phyloP scores from a whole-genome alignment of 2,888 invertebrate species.

The Heliconius charithonia region DNA sequence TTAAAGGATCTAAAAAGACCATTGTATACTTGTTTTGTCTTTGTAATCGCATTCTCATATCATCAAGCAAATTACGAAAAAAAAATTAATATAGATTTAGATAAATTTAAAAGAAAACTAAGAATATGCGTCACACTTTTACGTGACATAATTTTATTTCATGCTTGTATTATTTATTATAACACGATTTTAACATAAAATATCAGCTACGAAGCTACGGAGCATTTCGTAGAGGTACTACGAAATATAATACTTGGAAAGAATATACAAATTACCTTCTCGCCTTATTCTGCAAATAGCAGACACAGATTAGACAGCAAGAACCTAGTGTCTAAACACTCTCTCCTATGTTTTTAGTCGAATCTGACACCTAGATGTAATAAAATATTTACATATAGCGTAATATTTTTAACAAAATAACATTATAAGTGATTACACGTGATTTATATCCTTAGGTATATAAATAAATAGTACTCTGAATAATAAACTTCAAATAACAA shows the following conservation, averaged over 20 bases:
- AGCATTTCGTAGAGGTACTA: background rate
- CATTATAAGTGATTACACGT: background rate
- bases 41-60: no score
- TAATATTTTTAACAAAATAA: background rate
- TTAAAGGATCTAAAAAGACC: no score
- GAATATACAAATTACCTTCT: background rate
- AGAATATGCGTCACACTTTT: background rate
- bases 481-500: conserved; percentile 29
- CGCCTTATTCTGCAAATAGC: background rate
- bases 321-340: no score
- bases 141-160: background rate
- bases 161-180: background rate
- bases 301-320: background rate
- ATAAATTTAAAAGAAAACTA: no score
- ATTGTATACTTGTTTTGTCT: no score
- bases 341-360: background rate
- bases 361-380: background rate
- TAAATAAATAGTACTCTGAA: background rate
- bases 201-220: background rate
- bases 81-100: no score
- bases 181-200: background rate
- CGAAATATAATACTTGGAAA: background rate
- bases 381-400: background rate
- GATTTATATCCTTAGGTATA: background rate
- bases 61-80: no score